A percentile compares a stretch with the other conserved stretches of the same genome.
phyloP scores from a whole-genome alignment of 2,888 invertebrate species.

The Mycogona germanica region DNA sequence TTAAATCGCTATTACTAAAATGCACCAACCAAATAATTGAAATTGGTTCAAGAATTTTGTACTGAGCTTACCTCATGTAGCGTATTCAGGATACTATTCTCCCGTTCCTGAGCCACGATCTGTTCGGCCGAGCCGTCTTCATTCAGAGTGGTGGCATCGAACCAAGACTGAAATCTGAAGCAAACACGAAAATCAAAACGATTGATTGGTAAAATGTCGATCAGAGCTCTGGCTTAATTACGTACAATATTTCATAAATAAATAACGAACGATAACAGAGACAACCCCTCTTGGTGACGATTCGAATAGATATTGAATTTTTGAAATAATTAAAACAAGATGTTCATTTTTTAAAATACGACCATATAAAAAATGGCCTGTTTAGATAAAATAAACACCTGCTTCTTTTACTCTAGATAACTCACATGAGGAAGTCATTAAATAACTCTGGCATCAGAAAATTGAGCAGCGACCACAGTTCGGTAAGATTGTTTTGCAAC shows the following conservation, averaged over 20 bases:
- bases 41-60: not conserved
- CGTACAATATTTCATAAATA: no score
- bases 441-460: constrained; percentile 57
- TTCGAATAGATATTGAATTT: no score
- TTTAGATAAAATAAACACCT: no score
- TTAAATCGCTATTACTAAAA: not conserved
- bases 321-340: no score
- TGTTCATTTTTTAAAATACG: no score
- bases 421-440: constrained; percentile 42
- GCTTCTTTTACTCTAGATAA: no score
- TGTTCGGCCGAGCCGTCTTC: constrained; percentile 37
- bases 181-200: no score
- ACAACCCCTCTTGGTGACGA: no score
- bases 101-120: constrained; percentile 43
- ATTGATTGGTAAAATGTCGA: no score
- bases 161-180: constrained; percentile 51
- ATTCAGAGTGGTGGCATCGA: constrained; percentile 41
- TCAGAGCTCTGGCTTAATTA: no score
- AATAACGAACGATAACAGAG: no score
- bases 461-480: constrained; percentile 57
- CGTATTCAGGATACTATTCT: constrained; percentile 42
- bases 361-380: no score
- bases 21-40: not conserved
- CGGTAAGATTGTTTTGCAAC: constrained; percentile 53
- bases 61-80: constrained; percentile 41